These are phyloP conservation scores for Datnioides undecimradiatus DNA, from an alignment of 2,113 vertebrate genomes.

Conservation along the genomic window DNA sequence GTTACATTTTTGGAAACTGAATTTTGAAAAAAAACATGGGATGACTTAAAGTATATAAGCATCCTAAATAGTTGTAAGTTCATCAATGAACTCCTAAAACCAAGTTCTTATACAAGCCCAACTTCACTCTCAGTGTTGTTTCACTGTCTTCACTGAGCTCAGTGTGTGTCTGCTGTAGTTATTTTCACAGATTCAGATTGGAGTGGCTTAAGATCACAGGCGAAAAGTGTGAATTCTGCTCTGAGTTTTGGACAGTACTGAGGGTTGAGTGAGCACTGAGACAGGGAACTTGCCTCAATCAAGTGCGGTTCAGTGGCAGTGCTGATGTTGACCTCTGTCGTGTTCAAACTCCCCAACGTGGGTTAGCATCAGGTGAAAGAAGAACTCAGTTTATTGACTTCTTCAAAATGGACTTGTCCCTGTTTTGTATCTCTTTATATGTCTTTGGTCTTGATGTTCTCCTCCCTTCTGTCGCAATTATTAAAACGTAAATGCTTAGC, in stretches of 20 bases:
- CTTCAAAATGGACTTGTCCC: neutral
- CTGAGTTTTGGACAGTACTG: neutral
- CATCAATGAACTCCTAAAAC: neutral
- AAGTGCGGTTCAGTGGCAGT: constrained; percentile 58
- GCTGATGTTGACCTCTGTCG: constrained; percentile 52
- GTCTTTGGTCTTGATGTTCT: neutral
- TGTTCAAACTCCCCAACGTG: constrained; percentile 58
- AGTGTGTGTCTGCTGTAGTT: neutral
- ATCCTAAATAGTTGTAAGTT: no score
- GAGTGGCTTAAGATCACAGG: neutral
- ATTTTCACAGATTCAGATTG: neutral
- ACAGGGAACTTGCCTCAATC: constrained; percentile 39
- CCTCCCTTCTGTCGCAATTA: neutral
- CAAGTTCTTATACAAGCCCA: neutral
- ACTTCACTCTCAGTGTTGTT: neutral
- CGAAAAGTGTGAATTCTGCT: neutral
- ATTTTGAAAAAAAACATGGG: no score
- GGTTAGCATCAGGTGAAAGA: constrained; percentile 59
- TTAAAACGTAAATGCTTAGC: neutral
- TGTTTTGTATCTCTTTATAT: neutral
- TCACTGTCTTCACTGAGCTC: neutral
- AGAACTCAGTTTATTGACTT: constrained; percentile 31
- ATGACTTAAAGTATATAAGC: no score
- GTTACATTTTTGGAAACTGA: no score
- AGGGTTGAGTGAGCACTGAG: constrained; percentile 26